Evolutionary conservation across 2,113 vertebrate genomes (phyloP).

Genomic region (Cromileptes altivelis): DNA sequence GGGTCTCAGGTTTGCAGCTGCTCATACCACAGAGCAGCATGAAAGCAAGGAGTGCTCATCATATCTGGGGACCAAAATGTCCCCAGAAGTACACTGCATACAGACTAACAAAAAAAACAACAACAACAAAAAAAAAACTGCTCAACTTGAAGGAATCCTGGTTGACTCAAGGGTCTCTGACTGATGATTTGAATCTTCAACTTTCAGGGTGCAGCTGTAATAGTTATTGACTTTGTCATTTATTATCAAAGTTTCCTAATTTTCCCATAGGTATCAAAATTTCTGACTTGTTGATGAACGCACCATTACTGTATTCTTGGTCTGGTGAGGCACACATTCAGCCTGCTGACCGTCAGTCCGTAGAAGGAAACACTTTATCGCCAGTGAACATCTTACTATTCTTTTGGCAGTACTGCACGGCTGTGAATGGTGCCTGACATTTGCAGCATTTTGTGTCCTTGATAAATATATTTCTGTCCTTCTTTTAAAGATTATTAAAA

Average conservation of each 20-base stretch:
- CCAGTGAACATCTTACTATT: neutral
- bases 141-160: no score
- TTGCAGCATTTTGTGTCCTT: neutral
- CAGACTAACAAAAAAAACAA: no score
- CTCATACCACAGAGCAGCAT: no score
- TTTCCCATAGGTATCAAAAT: neutral
- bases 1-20: no score
- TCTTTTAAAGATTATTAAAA: neutral
- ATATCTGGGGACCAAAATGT: no score
- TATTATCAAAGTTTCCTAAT: neutral
- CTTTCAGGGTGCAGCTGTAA: no score
- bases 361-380: neutral
- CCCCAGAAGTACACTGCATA: no score
- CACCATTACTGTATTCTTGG: neutral
- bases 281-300: neutral
- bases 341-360: neutral
- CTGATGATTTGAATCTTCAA: no score
- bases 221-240: neutral
- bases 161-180: no score
- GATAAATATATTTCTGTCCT: neutral
- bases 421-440: neutral
- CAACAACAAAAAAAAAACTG: no score
- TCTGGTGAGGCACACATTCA: neutral
- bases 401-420: constrained; percentile 7
- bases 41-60: no score